Conservation (phyloP, 2,113 vertebrate genomes). For the Sphyrna mokarran region DNA sequence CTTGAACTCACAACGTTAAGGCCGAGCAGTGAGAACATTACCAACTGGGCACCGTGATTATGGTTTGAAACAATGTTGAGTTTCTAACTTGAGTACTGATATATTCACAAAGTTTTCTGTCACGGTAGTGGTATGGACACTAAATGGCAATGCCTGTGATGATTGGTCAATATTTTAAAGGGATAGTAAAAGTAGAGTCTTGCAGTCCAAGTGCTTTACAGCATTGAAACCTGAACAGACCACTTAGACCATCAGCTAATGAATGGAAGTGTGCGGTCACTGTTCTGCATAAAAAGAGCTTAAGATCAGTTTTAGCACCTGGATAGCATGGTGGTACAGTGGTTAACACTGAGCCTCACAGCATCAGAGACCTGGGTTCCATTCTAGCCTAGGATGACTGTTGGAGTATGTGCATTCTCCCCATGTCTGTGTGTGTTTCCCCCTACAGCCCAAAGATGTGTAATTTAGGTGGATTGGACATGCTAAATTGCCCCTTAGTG, state of each 20-base stretch:
- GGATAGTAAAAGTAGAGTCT: not conserved
- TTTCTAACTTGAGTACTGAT: not conserved
- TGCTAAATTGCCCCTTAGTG: too few relatives aligned
- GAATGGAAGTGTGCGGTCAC: not conserved
- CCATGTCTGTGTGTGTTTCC: too few relatives aligned
- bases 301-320: not conserved
- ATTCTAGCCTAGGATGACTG: too few relatives aligned
- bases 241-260: not conserved
- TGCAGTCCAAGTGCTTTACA: not conserved
- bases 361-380: too few relatives aligned
- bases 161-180: not conserved
- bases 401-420: too few relatives aligned
- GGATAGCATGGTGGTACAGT: too few relatives aligned
- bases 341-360: too few relatives aligned
- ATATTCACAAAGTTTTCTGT: not conserved
- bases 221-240: not conserved
- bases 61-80: not conserved
- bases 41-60: not conserved
- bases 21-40: not conserved
- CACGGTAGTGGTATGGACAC: not conserved
- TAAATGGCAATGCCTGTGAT: not conserved
- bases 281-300: not conserved
- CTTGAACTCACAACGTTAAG: not conserved
- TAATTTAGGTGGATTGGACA: too few relatives aligned
- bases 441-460: too few relatives aligned